phyloP scores from a whole-genome alignment of 2,797 vertebrate genomes.

The Heliangelus exortis region DNA sequence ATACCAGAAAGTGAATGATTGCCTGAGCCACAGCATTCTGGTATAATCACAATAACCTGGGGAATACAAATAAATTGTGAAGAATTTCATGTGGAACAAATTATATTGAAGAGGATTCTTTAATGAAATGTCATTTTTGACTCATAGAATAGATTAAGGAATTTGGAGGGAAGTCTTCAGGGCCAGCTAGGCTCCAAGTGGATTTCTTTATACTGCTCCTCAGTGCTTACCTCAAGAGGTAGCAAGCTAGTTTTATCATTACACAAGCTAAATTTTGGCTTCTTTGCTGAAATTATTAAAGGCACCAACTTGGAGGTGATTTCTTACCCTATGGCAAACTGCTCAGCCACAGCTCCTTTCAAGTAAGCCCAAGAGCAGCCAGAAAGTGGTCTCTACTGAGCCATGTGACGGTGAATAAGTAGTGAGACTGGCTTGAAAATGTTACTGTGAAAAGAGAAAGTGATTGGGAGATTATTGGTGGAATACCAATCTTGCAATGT shows the following conservation, averaged over 20 bases:
- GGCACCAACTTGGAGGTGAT: neutral
- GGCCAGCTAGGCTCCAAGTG: neutral
- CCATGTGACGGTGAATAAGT: neutral
- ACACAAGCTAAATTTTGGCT: neutral
- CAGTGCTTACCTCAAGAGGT: neutral
- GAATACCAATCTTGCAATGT: neutral
- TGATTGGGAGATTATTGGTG: neutral
- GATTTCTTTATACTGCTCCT: neutral
- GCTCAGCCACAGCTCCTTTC: neutral
- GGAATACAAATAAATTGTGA: neutral
- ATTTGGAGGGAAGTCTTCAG: neutral
- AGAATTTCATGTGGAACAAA: conserved; percentile 16
- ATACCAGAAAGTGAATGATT: neutral
- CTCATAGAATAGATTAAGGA: neutral
- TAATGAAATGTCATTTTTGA: conserved; percentile 9
- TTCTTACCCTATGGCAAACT: neutral
- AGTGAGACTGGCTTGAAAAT: neutral
- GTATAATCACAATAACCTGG: neutral
- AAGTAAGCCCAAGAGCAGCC: neutral
- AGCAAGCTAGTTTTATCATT: neutral
- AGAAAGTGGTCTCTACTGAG: neutral
- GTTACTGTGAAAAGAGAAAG: neutral
- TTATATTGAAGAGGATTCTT: neutral
- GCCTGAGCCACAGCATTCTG: neutral
- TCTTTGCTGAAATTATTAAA: neutral